Evolutionary conservation across 2,888 invertebrate species (phyloP).

Genomic region (Mechanitis messenoides): DNA sequence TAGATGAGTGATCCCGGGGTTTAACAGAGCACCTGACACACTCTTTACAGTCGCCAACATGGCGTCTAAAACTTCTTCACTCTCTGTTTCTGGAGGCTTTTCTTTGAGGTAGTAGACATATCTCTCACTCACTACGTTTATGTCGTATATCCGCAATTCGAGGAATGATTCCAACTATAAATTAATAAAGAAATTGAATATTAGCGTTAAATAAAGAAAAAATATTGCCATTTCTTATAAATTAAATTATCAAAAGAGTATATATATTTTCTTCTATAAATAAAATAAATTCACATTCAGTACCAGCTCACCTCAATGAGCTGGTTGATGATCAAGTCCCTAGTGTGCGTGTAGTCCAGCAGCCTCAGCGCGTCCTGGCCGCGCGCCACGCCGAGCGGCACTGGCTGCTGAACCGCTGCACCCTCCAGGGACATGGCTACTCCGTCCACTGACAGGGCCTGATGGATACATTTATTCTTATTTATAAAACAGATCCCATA

Average conservation of each 20-base stretch:
- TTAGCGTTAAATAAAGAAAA: no score
- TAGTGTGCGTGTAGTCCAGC: constrained; percentile 88
- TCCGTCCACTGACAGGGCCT: constrained; percentile 59
- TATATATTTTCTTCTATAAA: no score
- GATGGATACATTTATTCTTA: background rate
- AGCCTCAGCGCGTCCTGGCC: constrained; percentile 90
- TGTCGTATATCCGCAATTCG: constrained; percentile 87
- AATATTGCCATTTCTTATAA: no score
- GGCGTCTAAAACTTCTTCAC: constrained; percentile 76
- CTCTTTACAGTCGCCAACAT: constrained; percentile 81
- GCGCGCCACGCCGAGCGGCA: constrained; percentile 79
- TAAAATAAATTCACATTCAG: constrained; percentile 12
- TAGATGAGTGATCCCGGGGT: constrained; percentile 81
- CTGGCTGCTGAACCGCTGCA: constrained; percentile 80
- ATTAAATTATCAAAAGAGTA: no score
- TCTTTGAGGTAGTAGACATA: constrained; percentile 18
- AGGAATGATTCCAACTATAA: constrained; percentile 90
- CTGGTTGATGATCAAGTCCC: constrained; percentile 89
- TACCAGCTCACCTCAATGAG: constrained; percentile 81
- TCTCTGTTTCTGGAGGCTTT: constrained; percentile 53
- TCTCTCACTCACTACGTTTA: constrained; percentile 75
- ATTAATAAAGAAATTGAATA: background rate
- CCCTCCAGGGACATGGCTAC: constrained; percentile 76
- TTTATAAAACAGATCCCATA: no score
- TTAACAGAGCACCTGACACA: constrained; percentile 78